These are phyloP conservation scores for Ara ararauna DNA, from an alignment of 2,797 vertebrate genomes.

Conservation along the genomic window DNA sequence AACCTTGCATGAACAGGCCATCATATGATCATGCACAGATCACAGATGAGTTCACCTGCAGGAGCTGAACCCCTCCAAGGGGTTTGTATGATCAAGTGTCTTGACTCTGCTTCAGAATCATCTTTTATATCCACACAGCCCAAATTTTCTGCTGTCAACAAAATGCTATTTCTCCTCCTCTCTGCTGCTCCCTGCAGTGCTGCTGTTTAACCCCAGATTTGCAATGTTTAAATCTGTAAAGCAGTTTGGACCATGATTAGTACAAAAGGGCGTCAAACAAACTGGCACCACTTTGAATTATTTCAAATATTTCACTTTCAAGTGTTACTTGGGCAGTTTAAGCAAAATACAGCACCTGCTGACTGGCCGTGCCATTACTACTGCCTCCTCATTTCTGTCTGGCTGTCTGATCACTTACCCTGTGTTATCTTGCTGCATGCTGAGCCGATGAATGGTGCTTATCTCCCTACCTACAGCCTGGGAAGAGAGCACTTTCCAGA, in stretches of 20 bases:
- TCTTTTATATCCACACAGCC: neutral
- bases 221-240: neutral
- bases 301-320: neutral
- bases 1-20: neutral
- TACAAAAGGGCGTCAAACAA: neutral
- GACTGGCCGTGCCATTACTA: neutral
- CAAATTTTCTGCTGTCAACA: neutral
- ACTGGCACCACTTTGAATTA: neutral
- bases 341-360: neutral
- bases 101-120: neutral
- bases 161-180: neutral
- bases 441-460: neutral
- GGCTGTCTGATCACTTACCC: neutral
- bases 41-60: neutral
- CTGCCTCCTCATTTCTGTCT: neutral
- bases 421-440: neutral
- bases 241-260: neutral
- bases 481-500: neutral
- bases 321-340: neutral
- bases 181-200: neutral
- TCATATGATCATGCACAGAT: fast-evolving
- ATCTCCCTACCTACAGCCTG: neutral
- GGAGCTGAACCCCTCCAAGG: neutral
- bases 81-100: neutral
- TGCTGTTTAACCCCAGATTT: neutral